Evolutionary conservation across 1,140 invertebrate species (phyloP).

Genomic region (Caenorhabditis tropicalis): DNA sequence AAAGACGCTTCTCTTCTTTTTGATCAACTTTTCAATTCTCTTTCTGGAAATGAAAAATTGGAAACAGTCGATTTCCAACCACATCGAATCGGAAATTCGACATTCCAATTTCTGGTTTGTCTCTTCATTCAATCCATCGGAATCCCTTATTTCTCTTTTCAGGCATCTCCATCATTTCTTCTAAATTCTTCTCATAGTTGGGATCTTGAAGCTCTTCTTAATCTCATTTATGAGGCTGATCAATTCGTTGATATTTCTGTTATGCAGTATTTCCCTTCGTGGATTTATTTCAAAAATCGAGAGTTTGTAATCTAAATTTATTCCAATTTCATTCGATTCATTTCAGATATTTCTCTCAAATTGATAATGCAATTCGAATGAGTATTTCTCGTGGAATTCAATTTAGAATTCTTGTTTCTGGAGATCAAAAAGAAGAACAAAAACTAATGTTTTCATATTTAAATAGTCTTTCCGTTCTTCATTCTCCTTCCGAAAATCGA

Average conservation of each 20-base stretch:
- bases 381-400: slow-evolving; percentile 33
- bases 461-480: slow-evolving; percentile 5
- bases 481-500: neutral
- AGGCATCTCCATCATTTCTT: slow-evolving; percentile 21
- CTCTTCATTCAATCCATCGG: neutral
- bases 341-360: slow-evolving; percentile 20
- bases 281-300: slow-evolving; percentile 34
- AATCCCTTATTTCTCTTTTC: no score
- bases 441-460: slow-evolving; percentile 12
- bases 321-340: no score
- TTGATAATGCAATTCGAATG: slow-evolving; percentile 24
- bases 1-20: neutral
- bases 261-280: slow-evolving; percentile 30
- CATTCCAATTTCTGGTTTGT: slow-evolving; percentile 10
- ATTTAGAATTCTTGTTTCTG: slow-evolving; percentile 12
- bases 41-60: slow-evolving; percentile 13
- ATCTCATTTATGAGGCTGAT: slow-evolving; percentile 20
- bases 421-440: slow-evolving; percentile 31
- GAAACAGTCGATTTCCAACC: slow-evolving; percentile 4
- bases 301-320: neutral
- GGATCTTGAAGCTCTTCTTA: slow-evolving; percentile 24
- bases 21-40: neutral
- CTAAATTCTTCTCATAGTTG: slow-evolving; percentile 1
- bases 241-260: slow-evolving; percentile 4
- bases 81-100: slow-evolving; percentile 12